Percentiles rank a stretch among this genome's conserved stretches.
These are phyloP conservation scores for Paramormyrops hopkinsi DNA, from an alignment of 2,797 vertebrate species.

Conservation along the genomic window DNA sequence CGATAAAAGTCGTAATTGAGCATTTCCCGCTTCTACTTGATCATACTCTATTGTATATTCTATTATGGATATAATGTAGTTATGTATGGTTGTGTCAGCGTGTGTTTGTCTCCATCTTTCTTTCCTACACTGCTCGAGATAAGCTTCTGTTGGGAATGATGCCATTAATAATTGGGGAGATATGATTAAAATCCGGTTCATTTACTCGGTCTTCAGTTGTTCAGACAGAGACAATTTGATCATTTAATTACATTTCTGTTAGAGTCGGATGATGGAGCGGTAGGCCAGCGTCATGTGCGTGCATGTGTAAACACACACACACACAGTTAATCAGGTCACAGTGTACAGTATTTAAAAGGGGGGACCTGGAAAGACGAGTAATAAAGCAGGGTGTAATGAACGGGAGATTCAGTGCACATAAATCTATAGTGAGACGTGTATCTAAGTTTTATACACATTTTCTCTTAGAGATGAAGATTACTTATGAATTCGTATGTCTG, in stretches of 20 bases:
- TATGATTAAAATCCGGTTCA: constrained; percentile 33
- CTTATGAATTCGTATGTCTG: constrained; percentile 26
- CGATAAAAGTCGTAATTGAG: not conserved
- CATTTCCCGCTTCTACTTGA: not conserved
- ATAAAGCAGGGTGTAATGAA: not conserved
- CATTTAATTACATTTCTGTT: constrained; percentile 30
- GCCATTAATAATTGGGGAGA: constrained; percentile 42
- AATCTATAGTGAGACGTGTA: not conserved
- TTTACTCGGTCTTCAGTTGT: constrained; percentile 32
- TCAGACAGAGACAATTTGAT: constrained; percentile 38
- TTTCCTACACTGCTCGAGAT: not conserved
- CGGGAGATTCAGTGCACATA: not conserved
- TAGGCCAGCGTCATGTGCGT: not conserved
- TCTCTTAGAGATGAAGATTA: constrained; percentile 1
- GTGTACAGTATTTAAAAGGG: constrained; percentile 24
- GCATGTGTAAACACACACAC: not conserved
- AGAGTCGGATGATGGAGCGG: not conserved
- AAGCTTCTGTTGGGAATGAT: constrained; percentile 26
- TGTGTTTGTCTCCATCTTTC: not conserved
- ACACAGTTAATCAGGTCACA: constrained; percentile 22
- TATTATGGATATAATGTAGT: not conserved
- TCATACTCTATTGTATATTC: not conserved
- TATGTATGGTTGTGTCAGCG: not conserved
- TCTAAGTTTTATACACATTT: not conserved
- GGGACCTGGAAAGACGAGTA: constrained; percentile 22